Percentiles rank a stretch among this genome's conserved stretches.
Conservation (phyloP, 2,797 vertebrate species). For the Vespertilio murinus region DNA sequence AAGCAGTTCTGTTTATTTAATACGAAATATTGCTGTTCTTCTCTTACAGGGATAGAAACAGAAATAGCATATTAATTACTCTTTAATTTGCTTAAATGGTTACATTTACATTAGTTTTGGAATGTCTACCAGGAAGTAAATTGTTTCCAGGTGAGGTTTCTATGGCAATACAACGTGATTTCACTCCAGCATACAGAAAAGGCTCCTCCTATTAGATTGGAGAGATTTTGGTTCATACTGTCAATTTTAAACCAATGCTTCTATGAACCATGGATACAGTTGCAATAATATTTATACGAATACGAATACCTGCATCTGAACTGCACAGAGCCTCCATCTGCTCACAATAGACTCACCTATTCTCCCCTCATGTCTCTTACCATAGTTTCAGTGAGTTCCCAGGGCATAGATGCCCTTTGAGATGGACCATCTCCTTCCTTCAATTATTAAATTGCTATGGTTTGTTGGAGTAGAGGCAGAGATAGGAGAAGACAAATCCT, state of each 20-base stretch:
- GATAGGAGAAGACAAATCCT: background rate
- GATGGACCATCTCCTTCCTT: background rate
- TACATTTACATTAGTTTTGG: conserved; percentile 42
- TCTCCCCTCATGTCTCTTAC: fast-evolving
- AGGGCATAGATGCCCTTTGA: background rate
- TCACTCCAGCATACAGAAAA: background rate
- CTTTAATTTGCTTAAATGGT: background rate
- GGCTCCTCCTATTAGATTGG: background rate
- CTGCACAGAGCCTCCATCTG: background rate
- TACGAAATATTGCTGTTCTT: background rate
- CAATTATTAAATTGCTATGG: background rate
- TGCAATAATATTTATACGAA: background rate
- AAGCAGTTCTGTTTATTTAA: background rate
- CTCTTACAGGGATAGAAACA: conserved; percentile 51
- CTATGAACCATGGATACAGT: background rate
- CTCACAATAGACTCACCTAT: background rate
- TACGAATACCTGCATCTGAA: background rate
- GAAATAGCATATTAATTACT: conserved; percentile 32
- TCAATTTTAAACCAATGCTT: background rate
- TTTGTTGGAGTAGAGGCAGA: background rate
- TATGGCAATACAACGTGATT: background rate
- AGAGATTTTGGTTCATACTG: background rate
- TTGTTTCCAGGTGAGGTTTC: conserved; percentile 38
- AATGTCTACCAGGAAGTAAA: conserved; percentile 19
- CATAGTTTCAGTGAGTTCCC: background rate